Evolutionary conservation across 2,888 invertebrate genomes (phyloP), one percentile per base, ranked within the genome.

Genomic region (Salticus scenicus): DNA sequence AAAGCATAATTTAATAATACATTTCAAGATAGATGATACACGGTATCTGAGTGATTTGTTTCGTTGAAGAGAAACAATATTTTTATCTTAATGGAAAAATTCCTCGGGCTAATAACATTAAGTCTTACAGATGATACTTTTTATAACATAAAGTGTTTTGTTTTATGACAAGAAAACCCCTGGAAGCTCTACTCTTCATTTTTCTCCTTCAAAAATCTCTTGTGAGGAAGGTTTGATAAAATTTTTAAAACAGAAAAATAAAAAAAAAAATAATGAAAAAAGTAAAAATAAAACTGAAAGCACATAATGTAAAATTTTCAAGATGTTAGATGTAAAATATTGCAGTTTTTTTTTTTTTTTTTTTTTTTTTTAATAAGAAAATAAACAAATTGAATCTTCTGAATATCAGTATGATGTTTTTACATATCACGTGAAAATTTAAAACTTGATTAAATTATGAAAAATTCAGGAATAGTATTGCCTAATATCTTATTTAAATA

Each of bases 51-150:
- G 24, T 57, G 57, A 57, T 57, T 57, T 57, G 57, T 57, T 57
- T 57, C 57, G 24, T 57, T 24, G 57, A 57, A 24, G 57, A 57
- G 57, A 57, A 57, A 24, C 57, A 57, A 57, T 57, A 57, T 57
- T 24, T 57, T 57, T 57, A 57, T 57, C 57, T 57, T 57, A 57
- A 57, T 57, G 57, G 57, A 57, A 57, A 57, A 57, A 57, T 57
- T 57, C 57, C 57, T 24, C 57, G 24, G 57, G 57, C 57, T 57
- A 57, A 57, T 57, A 20, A 24, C 57, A 57, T 57, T 57, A 57
- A 20, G 57, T 24, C 57, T 57, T 57, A 57, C 57, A 24, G 57
- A 57, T 57, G 57, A 57, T 57, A 24, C 57, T 57, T 57, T 57
- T 57, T 57, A 57, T 57, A 57, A 24, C 57, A 57, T 24, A 24